A percentile compares a stretch with the other conserved stretches of the same genome.
Conservation (phyloP, 2,888 invertebrate genomes). For the Eurytoma californica region DNA sequence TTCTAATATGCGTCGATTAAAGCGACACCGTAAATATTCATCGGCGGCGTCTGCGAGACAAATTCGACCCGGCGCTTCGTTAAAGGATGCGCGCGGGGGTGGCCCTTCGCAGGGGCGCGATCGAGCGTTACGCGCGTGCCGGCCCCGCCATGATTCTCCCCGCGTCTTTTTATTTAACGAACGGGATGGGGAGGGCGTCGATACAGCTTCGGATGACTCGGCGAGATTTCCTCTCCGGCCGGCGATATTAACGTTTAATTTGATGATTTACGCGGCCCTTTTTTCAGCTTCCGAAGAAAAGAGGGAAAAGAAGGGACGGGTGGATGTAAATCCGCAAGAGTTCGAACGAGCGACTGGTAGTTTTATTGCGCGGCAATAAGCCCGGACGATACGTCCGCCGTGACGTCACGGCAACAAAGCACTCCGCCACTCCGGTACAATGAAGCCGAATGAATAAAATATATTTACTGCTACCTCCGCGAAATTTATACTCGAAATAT, state of each 20-base stretch:
- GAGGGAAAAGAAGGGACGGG: too few species aligned
- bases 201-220: too few species aligned
- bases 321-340: not conserved
- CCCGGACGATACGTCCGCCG: too few species aligned
- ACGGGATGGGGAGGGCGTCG: too few species aligned
- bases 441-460: not conserved
- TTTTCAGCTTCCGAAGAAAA: too few species aligned
- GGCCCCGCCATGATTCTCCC: too few species aligned
- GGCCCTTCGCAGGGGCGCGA: not conserved
- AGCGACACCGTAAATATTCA: slow-evolving; percentile 24
- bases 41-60: not conserved
- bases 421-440: not conserved
- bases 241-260: too few species aligned
- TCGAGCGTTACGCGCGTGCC: too few species aligned
- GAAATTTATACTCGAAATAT: not conserved
- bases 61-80: slow-evolving; percentile 11
- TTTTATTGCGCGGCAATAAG: not conserved
- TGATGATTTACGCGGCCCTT: too few species aligned
- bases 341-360: not conserved
- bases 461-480: not conserved
- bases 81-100: not conserved
- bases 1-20: too few species aligned
- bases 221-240: too few species aligned
- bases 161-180: too few species aligned
- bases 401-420: not conserved